Evolutionary conservation across 2,113 vertebrate species (phyloP).

Genomic region (Oenanthe oenanthe): DNA sequence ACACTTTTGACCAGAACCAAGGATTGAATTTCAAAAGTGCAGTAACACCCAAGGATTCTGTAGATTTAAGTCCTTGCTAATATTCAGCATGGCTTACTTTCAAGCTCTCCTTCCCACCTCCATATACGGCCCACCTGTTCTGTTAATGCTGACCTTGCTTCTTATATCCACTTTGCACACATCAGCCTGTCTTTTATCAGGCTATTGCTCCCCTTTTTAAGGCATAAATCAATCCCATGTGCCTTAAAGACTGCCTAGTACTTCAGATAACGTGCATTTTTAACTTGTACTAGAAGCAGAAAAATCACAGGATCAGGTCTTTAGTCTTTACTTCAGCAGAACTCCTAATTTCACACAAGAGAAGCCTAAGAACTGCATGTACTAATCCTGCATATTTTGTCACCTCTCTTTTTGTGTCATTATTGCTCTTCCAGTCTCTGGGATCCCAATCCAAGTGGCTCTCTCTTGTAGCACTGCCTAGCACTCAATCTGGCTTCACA

Average conservation of each 20-base stretch:
- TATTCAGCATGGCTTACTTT: background rate
- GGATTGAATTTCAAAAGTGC: background rate
- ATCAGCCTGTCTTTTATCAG: constrained; percentile 17
- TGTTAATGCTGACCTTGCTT: background rate
- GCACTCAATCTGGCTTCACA: constrained; percentile 63
- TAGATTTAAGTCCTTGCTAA: background rate
- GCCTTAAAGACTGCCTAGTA: background rate
- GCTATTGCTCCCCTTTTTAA: constrained; percentile 6
- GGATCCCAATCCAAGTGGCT: constrained; percentile 53
- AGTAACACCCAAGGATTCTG: background rate
- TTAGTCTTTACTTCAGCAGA: constrained; percentile 25
- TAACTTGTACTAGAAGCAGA: constrained; percentile 30
- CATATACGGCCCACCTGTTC: background rate
- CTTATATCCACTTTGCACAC: background rate
- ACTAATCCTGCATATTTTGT: constrained; percentile 67
- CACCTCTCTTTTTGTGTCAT: constrained; percentile 45
- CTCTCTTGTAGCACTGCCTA: constrained; percentile 43
- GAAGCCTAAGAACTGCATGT: constrained; percentile 59
- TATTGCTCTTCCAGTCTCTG: constrained; percentile 54
- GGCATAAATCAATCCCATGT: background rate
- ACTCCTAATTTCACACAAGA: constrained; percentile 59
- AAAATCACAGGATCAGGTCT: constrained; percentile 43
- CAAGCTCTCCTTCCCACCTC: background rate
- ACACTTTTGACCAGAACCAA: constrained; percentile 10
- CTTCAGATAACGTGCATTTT: background rate